phyloP scores from a whole-genome alignment of 2,113 vertebrate genomes.

The Gorsachius goisagi region DNA sequence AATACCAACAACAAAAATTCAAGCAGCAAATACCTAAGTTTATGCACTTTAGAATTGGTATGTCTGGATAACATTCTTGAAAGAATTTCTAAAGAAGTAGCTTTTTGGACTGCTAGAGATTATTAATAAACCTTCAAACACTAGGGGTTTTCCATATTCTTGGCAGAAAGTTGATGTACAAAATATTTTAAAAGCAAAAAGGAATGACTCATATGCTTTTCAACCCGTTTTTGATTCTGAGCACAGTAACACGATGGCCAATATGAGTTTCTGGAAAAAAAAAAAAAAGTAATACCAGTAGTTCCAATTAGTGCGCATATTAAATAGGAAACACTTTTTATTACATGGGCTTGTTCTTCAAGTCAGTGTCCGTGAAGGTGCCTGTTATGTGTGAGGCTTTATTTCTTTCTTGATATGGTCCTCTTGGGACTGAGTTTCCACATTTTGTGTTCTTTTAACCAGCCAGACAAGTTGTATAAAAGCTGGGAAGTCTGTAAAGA shows the following conservation, averaged over 20 bases:
- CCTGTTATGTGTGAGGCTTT: not conserved
- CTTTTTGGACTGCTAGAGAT: not conserved
- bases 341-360: not conserved
- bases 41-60: not conserved
- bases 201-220: not conserved
- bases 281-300: not conserved
- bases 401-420: not conserved
- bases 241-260: not conserved
- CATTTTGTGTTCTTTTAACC: not conserved
- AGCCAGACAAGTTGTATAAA: not conserved
- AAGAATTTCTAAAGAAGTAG: not conserved
- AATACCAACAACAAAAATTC: not conserved
- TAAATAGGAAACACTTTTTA: not conserved
- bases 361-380: not conserved
- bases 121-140: conserved; percentile 3
- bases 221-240: not conserved
- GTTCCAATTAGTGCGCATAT: not conserved
- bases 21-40: not conserved
- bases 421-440: not conserved
- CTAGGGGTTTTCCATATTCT: not conserved
- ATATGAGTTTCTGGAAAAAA: not conserved
- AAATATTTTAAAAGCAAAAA: conserved; percentile 5
- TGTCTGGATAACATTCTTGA: not conserved
- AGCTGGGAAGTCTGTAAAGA: not conserved
- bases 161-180: not conserved